phyloP scores from a whole-genome alignment of 37 sponge, comb jelly and placozoan genomes.

The Diacarnus erythraeanus region DNA sequence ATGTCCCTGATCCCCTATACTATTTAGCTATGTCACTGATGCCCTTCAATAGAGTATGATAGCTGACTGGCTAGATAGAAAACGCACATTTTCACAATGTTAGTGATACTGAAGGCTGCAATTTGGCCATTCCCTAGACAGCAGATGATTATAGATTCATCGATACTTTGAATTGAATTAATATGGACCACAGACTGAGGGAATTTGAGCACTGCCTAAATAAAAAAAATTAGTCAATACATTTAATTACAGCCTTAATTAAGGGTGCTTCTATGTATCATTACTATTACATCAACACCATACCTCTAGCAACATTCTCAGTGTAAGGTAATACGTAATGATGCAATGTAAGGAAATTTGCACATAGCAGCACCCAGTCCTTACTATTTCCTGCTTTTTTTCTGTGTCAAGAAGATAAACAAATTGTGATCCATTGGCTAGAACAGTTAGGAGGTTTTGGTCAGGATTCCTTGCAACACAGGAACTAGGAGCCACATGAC shows the following conservation, averaged over 20 bases:
- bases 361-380: background rate
- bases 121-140: constrained; percentile 9
- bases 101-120: background rate
- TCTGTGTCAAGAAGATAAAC: background rate
- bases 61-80: background rate
- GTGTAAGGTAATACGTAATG: too few species aligned
- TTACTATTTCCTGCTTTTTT: constrained; percentile 3
- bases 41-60: background rate
- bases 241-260: background rate
- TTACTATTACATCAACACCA: too few species aligned
- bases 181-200: background rate
- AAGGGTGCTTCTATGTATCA: background rate
- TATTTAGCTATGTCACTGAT: background rate
- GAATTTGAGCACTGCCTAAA: constrained; percentile 12
- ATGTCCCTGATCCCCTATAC: background rate
- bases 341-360: background rate
- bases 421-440: constrained; percentile 14
- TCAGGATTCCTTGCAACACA: background rate
- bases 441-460: background rate
- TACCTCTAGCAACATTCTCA: too few species aligned
- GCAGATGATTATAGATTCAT: background rate
- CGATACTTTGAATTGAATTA: background rate
- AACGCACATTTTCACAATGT: background rate
- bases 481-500: background rate
- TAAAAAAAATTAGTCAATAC: background rate